Percentiles rank a stretch among this genome's conserved stretches.
These are phyloP conservation scores for Deladenus siricidicola DNA, from an alignment of 2,888 invertebrate species.

Conservation along the genomic window DNA sequence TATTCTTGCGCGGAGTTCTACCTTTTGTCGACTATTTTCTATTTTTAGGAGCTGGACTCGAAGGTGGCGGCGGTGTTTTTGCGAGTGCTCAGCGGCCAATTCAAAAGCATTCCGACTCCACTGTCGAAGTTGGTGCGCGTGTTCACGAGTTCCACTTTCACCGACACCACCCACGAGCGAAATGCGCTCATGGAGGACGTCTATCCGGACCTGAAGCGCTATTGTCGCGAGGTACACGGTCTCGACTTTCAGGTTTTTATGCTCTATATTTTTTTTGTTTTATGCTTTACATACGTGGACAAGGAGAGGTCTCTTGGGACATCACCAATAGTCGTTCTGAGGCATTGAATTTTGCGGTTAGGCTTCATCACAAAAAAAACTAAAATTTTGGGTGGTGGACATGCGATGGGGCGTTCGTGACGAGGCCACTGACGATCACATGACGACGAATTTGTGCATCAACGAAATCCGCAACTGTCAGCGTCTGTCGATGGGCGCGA, in stretches of 20 bases:
- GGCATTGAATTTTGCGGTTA: no score
- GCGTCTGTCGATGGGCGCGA: slow-evolving; percentile 89
- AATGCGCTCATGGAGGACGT: slow-evolving; percentile 96
- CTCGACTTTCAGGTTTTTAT: slow-evolving; percentile 81
- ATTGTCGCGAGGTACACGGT: slow-evolving; percentile 90
- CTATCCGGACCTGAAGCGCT: slow-evolving; percentile 85
- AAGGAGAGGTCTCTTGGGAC: not conserved
- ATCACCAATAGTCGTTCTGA: no score
- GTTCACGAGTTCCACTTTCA: slow-evolving; percentile 79
- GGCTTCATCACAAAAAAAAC: not conserved
- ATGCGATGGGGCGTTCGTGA: slow-evolving; percentile 98
- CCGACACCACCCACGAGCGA: slow-evolving; percentile 92
- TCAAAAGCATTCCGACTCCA: slow-evolving; percentile 81
- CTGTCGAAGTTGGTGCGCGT: slow-evolving; percentile 96
- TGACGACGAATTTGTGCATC: slow-evolving; percentile 94
- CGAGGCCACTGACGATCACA: slow-evolving; percentile 89
- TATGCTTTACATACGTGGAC: not conserved
- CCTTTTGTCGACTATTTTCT: no score
- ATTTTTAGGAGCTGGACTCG: slow-evolving; percentile 18
- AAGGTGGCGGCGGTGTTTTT: slow-evolving; percentile 60
- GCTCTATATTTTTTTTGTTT: not conserved
- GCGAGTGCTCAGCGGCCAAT: slow-evolving; percentile 76
- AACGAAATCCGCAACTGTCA: slow-evolving; percentile 95
- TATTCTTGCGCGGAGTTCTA: no score
- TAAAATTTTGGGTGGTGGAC: slow-evolving; percentile 72